Percentiles rank a stretch among this genome's conserved stretches.
These are phyloP conservation scores for Polypterus bichir DNA, from an alignment of 2,113 vertebrate genomes.

Conservation along the genomic window DNA sequence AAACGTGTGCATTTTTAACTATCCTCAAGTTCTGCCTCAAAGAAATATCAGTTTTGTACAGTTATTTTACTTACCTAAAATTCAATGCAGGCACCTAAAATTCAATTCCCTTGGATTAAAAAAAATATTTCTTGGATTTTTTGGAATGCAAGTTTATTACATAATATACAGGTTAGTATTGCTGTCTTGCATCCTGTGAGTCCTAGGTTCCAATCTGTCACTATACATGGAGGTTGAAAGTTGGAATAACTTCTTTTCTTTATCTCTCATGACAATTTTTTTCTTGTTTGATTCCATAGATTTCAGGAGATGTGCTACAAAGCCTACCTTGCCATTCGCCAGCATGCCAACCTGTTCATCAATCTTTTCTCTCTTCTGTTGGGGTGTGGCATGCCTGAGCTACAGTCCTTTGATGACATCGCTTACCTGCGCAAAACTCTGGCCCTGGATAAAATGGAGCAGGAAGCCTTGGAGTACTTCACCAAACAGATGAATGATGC, in stretches of 20 bases:
- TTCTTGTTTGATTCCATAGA: slow-evolving; percentile 14
- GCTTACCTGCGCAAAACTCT: slow-evolving; percentile 44
- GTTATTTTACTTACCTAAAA: no score
- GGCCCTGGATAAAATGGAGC: slow-evolving; percentile 37
- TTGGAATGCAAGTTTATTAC: no score
- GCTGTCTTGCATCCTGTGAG: no score
- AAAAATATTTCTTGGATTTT: no score
- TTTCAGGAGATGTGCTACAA: slow-evolving; percentile 51
- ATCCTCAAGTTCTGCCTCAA: no score
- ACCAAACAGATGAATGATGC: slow-evolving; percentile 64
- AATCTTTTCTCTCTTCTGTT: slow-evolving; percentile 45
- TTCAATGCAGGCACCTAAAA: no score
- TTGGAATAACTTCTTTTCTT: not conserved
- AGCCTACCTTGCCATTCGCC: slow-evolving; percentile 42
- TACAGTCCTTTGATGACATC: slow-evolving; percentile 44
- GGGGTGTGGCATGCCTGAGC: slow-evolving; percentile 41
- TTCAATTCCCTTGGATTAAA: no score
- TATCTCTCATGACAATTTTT: not conserved
- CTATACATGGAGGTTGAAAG: no score
- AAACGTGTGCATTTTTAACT: no score
- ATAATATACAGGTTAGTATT: no score
- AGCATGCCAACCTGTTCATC: slow-evolving; percentile 43
- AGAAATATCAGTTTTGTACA: no score
- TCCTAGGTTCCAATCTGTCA: no score
- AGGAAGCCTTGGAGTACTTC: slow-evolving; percentile 59